Evolutionary conservation across 2,113 vertebrate species (phyloP), one percentile per base, ranked within the genome.

Genomic region (Brienomyrus brachyistius): DNA sequence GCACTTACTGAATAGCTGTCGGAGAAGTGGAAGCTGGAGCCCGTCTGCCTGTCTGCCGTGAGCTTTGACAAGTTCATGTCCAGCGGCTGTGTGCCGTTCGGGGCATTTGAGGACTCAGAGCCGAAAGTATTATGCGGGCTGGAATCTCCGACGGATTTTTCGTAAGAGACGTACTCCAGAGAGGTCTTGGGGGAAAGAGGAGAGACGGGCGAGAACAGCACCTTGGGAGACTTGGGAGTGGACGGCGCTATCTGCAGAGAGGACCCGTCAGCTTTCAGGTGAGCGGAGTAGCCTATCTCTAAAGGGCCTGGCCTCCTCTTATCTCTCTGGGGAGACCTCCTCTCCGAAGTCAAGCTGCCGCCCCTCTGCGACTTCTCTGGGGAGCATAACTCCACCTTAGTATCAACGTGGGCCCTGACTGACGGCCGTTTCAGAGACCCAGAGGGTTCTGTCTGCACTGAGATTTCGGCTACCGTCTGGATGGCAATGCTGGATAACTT

Each of bases 31-130:
- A 97, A 97, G 91, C 97, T 96, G 93, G 96, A 94, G 94, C 96
- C 96, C 93, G 96, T 95, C 92, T 93, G 96, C 91, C 99, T 98
- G 89, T 99, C 98, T 93, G 97, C 97, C 91, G 98, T 98, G 92
- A 98, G 98, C 94, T 98, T 99, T 96, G 98, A 96, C 92, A 97
- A 96, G 93, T 99, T 99, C 88, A 98, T 98, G 93, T 99, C 98
- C 92, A 98, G 99, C 84, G 98, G 97, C 93, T 99, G 98, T 93
- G 99, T 98, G 94, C 96, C 94, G 95, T 99, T 99, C 93, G 97
- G 96, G 92, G 91, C 92, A 91, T 96, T 97, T 91, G 95, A 95
- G 91, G 95, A 93, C 88, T 98, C 98, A 56, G 94, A 91, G 93
- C 95, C 95, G 91, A 96, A 94, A 91, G 97, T 96, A 93, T 97